These are phyloP conservation scores for Cygnus olor DNA, from an alignment of 2,797 vertebrate genomes.

Conservation along the genomic window DNA sequence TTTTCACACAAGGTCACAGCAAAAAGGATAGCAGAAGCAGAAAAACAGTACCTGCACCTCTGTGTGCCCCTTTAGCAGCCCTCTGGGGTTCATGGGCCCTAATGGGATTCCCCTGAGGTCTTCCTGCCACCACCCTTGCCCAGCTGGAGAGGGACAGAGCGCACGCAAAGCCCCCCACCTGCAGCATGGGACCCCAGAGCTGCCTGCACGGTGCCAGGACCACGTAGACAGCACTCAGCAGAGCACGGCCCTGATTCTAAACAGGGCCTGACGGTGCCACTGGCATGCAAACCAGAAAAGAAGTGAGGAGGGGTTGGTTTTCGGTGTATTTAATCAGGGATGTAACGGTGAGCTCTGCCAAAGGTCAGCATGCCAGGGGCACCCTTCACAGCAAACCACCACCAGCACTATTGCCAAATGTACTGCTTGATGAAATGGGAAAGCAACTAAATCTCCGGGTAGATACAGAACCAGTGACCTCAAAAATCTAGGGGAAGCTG, in stretches of 20 bases:
- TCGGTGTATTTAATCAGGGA: background rate
- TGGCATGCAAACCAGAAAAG: background rate
- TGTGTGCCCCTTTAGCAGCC: background rate
- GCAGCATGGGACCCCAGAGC: background rate
- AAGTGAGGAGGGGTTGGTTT: background rate
- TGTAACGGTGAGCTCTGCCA: background rate
- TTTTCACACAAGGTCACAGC: background rate
- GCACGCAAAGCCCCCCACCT: background rate
- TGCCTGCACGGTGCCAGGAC: rapidly evolving
- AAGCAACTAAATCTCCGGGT: background rate
- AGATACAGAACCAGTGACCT: conserved; percentile 11
- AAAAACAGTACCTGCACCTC: background rate
- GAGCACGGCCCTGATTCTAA: background rate
- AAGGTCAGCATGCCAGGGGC: background rate
- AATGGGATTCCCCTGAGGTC: background rate
- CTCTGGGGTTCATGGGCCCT: no score
- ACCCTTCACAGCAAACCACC: background rate
- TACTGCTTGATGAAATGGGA: background rate
- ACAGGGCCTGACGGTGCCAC: background rate
- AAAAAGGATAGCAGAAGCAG: background rate
- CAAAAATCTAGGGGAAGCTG: background rate
- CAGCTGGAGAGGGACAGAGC: background rate
- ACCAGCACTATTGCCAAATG: background rate
- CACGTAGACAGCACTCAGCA: rapidly evolving
- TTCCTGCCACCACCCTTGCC: background rate